Evolutionary conservation across 1,140 invertebrate species (phyloP).

Genomic region (Drosophila cardini): DNA sequence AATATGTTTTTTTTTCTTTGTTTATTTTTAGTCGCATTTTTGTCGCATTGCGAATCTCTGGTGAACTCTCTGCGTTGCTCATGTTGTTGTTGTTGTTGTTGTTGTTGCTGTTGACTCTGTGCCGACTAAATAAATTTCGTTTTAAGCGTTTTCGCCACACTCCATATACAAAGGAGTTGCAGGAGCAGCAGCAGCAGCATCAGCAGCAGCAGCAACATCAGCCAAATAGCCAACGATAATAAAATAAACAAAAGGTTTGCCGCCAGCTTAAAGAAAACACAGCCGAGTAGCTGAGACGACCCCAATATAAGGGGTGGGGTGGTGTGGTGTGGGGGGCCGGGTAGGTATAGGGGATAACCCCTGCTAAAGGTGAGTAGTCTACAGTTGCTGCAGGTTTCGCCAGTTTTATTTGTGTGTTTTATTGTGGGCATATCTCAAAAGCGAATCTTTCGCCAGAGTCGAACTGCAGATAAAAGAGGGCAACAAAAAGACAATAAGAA

Average conservation of each 20-base stretch:
- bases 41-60: constrained; percentile 78
- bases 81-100: constrained; percentile 3
- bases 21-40: constrained; percentile 75
- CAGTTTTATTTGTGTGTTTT: constrained; percentile 82
- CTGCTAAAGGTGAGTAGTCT: constrained; percentile 63
- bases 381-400: constrained; percentile 74
- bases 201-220: constrained; percentile 44
- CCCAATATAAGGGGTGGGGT: neutral
- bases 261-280: constrained; percentile 64
- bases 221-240: constrained; percentile 81
- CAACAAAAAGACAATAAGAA: constrained; percentile 21
- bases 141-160: constrained; percentile 82
- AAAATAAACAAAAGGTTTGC: constrained; percentile 83
- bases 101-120: constrained; percentile 22
- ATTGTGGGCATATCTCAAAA: constrained; percentile 82
- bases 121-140: constrained; percentile 81
- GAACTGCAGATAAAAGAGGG: constrained; percentile 57
- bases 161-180: constrained; percentile 74
- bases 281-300: constrained; percentile 58
- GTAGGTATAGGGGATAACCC: constrained; percentile 4
- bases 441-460: constrained; percentile 72
- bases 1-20: constrained; percentile 56
- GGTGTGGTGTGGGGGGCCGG: too few relatives aligned
- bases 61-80: constrained; percentile 9
- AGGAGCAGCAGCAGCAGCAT: constrained; percentile 33